Evolutionary conservation across 1,140 invertebrate species (phyloP), one percentile per base, ranked within the genome.

Genomic region (Diuraphis noxia): DNA sequence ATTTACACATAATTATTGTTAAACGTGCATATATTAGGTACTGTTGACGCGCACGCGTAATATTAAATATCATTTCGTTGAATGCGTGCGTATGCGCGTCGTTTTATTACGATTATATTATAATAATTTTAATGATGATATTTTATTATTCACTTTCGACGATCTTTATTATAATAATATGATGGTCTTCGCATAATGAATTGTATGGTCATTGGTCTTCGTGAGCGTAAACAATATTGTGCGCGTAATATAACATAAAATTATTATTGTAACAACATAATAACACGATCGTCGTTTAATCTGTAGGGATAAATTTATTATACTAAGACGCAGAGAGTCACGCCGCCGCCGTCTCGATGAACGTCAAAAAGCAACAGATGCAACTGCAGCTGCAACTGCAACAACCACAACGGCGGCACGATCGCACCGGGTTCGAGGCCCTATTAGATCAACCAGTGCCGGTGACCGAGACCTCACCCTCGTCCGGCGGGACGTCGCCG

Each of bases 301-400:
- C 30, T 17, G 56, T n/a, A 72, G 56, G 56, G 5, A 34, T 72
- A 72, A 72, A 72, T 25, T n/a, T 56, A 56, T 72, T 6, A 1
- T 72, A n/a, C 34, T 0, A n/a, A 34, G 56, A 72, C 30, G 56
- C 30, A 17, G 30, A 72, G 30, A 72, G 56, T 72, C 30, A 72
- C 56, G 56, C 56, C 30, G 30, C 21, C 81, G 40, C n/a, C 43
- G 84, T 46, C 43, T 9, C 85, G 34, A 49, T 52, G 85, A 40
- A 88, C 86, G 49, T 88, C 5, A 88, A n/a, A 63, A 88, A 88
- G 86, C 86, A 88, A 88, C 86, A 88, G 52, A 88, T 88, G 86
- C 86, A 63, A 40, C n/a, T 88, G 49, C 86, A 88, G 38, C 52
- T 88, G n/a, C 86, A 88, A 2, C 49, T 25, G 49, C 85, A 87